Conservation (phyloP, 2,113 vertebrate genomes). For the Dromaius novaehollandiae region DNA sequence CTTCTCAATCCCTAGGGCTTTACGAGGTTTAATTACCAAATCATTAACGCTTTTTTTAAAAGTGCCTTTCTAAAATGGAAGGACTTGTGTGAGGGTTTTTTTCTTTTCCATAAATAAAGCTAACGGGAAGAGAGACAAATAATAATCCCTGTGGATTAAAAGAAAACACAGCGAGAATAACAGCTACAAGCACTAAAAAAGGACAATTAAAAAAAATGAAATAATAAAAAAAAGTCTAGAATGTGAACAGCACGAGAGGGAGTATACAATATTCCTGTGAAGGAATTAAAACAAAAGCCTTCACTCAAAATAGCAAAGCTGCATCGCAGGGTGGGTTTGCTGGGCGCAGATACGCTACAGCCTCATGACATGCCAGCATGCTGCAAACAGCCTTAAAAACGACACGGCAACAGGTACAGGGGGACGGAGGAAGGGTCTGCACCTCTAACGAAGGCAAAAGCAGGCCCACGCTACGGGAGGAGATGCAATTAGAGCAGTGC, state of each 20-base stretch:
- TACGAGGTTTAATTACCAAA: not conserved
- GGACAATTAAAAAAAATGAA: not conserved
- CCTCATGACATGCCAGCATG: not conserved
- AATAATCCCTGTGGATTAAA: not conserved
- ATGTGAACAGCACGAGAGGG: not conserved
- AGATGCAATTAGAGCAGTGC: not conserved
- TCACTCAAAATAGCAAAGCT: not conserved
- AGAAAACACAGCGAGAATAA: not conserved
- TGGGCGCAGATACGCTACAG: not conserved
- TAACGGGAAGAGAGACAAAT: not conserved
- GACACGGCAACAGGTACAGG: not conserved
- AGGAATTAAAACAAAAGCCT: slow-evolving; percentile 32
- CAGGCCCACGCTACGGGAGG: not conserved
- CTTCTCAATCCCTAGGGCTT: not conserved
- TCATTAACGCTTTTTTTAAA: not conserved
- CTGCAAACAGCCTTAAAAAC: slow-evolving; percentile 36
- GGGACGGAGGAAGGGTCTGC: not conserved
- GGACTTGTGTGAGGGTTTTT: not conserved
- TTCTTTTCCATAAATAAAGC: not conserved
- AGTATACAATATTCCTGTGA: not conserved
- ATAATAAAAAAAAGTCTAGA: slow-evolving; percentile 32
- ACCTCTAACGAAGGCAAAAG: not conserved
- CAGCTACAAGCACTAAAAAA: slow-evolving; percentile 2
- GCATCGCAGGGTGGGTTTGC: not conserved
- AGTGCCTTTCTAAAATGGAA: not conserved